Evolutionary conservation across 2,888 invertebrate genomes (phyloP).

Genomic region (Tetranychus piercei): DNA sequence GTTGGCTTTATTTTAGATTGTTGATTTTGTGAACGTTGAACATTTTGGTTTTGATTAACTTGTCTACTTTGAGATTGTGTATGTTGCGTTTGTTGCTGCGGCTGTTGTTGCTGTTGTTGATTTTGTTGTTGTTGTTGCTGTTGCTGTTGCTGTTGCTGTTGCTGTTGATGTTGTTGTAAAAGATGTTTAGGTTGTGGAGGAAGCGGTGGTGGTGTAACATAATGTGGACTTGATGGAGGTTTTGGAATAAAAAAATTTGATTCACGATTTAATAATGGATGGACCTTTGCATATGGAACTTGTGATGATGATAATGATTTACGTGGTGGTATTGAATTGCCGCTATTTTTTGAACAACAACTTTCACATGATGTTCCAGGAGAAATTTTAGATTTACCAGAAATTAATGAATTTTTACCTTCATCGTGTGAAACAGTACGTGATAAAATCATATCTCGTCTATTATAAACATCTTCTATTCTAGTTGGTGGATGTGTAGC

Average conservation of each 20-base stretch:
- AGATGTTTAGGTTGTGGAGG: neutral
- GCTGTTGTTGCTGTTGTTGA: no score
- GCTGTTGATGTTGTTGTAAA: no score
- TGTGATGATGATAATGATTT: slow-evolving; percentile 10
- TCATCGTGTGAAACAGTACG: neutral
- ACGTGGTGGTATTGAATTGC: neutral
- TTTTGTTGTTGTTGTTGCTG: no score
- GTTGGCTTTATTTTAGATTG: neutral
- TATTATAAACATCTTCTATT: slow-evolving; percentile 37
- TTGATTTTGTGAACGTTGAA: neutral
- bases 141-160: no score
- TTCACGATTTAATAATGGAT: slow-evolving; percentile 9
- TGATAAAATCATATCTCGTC: neutral
- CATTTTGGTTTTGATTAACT: no score
- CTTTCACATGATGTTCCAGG: neutral
- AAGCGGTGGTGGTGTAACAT: neutral
- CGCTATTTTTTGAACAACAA: neutral
- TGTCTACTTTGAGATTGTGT: neutral
- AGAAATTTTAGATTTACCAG: neutral
- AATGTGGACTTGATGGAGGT: neutral
- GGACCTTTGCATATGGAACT: slow-evolving; percentile 18
- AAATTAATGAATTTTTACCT: neutral
- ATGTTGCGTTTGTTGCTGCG: neutral
- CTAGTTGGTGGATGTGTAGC: slow-evolving; percentile 43
- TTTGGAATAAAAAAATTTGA: neutral